Evolutionary conservation across 2,888 invertebrate species (phyloP).

Genomic region (Yponomeuta cagnagella): DNA sequence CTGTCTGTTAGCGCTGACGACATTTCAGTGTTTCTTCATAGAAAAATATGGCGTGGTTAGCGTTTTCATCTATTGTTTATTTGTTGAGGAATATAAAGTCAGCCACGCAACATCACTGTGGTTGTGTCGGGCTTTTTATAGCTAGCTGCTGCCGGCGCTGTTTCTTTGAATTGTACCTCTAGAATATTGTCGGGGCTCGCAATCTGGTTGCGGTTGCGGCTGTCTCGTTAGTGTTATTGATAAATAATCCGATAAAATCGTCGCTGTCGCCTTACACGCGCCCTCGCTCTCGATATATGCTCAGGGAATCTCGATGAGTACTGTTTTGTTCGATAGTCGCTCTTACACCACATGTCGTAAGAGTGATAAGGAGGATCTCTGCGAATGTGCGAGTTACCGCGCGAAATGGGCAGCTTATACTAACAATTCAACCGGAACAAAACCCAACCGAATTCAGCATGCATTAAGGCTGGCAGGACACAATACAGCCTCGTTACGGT

Average conservation of each 20-base stretch:
- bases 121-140: not conserved
- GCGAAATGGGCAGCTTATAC: not conserved
- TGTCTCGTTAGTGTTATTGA: conserved; percentile 57
- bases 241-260: conserved; percentile 60
- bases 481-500: not conserved
- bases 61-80: conserved; percentile 26
- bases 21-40: conserved; percentile 36
- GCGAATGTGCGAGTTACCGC: not conserved
- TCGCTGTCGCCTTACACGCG: conserved; percentile 33
- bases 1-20: conserved; percentile 37
- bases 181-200: not conserved
- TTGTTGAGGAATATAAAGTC: conserved; percentile 24
- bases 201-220: conserved; percentile 31
- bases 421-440: not conserved
- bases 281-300: conserved; percentile 17
- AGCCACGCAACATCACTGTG: conserved; percentile 21
- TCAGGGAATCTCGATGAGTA: not conserved
- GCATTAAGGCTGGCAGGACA: not conserved
- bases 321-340: too few relatives aligned
- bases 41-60: conserved; percentile 28
- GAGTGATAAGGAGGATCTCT: too few relatives aligned
- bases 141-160: not conserved
- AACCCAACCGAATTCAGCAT: not conserved
- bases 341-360: too few relatives aligned
- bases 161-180: not conserved